phyloP scores from a whole-genome alignment of 2,888 invertebrate species.

The Pandemis cinnamomeana region DNA sequence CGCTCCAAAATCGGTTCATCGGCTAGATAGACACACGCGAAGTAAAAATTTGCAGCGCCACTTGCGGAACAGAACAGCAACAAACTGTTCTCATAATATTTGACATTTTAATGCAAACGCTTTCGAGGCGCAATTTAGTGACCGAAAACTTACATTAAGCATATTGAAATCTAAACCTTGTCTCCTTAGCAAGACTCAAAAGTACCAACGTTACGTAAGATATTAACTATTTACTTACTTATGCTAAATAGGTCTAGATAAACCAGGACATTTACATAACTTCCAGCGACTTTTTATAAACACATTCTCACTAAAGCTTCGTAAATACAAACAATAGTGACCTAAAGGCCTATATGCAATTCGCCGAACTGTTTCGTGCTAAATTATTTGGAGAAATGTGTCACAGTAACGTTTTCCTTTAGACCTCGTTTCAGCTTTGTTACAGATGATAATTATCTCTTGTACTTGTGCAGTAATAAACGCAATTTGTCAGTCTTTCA shows the following conservation, averaged over 20 bases:
- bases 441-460: constrained; percentile 15
- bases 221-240: too few species aligned
- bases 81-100: too few species aligned
- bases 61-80: too few species aligned
- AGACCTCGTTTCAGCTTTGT: constrained; percentile 7
- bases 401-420: constrained; percentile 31
- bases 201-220: too few species aligned
- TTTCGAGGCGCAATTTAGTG: too few species aligned
- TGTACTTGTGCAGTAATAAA: constrained; percentile 23
- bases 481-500: constrained; percentile 15
- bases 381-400: constrained; percentile 26
- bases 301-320: constrained; percentile 22
- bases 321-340: constrained; percentile 52
- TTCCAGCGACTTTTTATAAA: neutral
- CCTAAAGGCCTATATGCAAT: constrained; percentile 51
- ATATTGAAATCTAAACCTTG: too few species aligned
- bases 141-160: too few species aligned
- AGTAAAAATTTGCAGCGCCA: too few species aligned
- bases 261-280: constrained; percentile 10
- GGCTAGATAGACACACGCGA: too few species aligned
- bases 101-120: too few species aligned
- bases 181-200: too few species aligned
- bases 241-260: neutral
- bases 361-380: constrained; percentile 46
- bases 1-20: too few species aligned